These are phyloP conservation scores for Hapalemur alaotrensis DNA, from an alignment of 2,797 vertebrate species.

Conservation along the genomic window DNA sequence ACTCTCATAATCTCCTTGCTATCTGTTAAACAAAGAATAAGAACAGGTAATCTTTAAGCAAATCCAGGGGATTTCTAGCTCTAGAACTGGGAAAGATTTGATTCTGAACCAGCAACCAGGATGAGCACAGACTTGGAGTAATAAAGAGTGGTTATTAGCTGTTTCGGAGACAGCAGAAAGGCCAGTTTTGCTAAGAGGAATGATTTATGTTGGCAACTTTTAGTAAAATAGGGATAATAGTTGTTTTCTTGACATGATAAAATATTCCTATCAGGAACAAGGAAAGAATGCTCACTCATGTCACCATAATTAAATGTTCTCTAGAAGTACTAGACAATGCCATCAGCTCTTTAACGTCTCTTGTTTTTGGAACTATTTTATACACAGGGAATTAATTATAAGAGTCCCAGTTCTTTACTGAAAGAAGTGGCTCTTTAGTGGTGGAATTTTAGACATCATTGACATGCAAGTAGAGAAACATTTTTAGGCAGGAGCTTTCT, in stretches of 20 bases:
- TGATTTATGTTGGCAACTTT: constrained; percentile 39
- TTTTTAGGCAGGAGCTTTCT: not conserved
- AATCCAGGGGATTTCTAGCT: not conserved
- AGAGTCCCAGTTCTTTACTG: not conserved
- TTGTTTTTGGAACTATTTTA: not conserved
- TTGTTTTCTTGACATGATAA: constrained; percentile 36
- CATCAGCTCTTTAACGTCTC: not conserved
- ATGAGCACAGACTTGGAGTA: not conserved
- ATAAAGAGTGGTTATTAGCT: not conserved
- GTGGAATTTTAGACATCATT: not conserved
- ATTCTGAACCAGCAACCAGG: not conserved
- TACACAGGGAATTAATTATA: not conserved
- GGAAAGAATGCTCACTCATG: not conserved
- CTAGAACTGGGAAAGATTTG: not conserved
- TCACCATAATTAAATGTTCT: not conserved
- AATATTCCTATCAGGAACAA: not conserved
- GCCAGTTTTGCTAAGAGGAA: not conserved
- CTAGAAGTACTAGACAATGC: not conserved
- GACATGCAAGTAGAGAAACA: not conserved
- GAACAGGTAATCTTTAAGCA: not conserved
- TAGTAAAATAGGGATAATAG: constrained; percentile 16
- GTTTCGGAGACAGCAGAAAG: not conserved
- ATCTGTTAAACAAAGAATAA: not conserved
- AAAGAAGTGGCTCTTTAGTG: not conserved
- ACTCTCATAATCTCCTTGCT: not conserved